Conservation (phyloP, 2,113 vertebrate species). For the Campylomormyrus numenius region DNA sequence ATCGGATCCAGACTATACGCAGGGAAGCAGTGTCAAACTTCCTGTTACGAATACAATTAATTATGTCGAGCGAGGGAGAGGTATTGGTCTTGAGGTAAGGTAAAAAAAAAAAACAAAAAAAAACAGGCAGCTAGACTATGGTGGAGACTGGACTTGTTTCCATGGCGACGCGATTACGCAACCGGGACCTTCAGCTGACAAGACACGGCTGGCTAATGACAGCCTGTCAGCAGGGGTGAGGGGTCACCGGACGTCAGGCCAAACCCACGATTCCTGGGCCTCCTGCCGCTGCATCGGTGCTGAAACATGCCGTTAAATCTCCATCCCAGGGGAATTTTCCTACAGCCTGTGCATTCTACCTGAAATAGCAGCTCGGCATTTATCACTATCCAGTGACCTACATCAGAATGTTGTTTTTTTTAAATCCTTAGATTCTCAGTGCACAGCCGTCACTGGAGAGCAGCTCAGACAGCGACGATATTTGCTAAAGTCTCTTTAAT, state of each 20-base stretch:
- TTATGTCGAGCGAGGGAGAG: neutral
- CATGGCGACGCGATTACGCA: neutral
- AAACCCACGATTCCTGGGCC: neutral
- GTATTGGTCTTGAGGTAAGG: neutral
- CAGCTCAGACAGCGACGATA: slow-evolving; percentile 4
- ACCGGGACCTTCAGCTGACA: neutral
- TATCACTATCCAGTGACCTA: neutral
- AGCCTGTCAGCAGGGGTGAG: neutral
- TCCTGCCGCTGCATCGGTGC: neutral
- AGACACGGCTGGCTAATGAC: neutral
- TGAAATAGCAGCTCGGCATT: neutral
- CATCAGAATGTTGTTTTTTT: neutral
- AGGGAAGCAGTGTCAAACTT: neutral
- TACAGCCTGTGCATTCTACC: neutral
- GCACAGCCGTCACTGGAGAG: neutral
- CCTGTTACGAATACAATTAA: neutral
- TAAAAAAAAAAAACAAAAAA: neutral
- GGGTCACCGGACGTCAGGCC: neutral
- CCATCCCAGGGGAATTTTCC: neutral
- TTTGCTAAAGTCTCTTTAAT: slow-evolving; percentile 26
- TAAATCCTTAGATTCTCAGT: neutral
- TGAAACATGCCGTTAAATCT: neutral
- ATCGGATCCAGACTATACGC: neutral
- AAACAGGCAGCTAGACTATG: no score
- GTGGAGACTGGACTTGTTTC: neutral